Percentiles rank a stretch among this genome's conserved stretches.
These are phyloP conservation scores for Chalcosyrphus nemorum DNA, from an alignment of 2,888 invertebrate species.

Conservation along the genomic window DNA sequence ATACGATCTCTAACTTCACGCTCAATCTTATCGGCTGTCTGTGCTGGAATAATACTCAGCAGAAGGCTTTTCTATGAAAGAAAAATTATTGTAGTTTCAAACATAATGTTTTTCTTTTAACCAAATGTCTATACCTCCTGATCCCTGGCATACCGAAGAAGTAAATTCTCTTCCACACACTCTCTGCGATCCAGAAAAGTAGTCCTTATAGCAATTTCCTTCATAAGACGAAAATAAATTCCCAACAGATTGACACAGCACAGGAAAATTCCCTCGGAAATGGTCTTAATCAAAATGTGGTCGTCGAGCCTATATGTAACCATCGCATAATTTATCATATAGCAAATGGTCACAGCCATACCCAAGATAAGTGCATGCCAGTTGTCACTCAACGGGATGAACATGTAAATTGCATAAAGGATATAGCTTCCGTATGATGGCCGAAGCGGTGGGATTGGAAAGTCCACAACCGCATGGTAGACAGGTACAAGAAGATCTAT, in stretches of 20 bases:
- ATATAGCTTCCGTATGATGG: slow-evolving; percentile 89
- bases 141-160: slow-evolving; percentile 91
- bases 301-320: slow-evolving; percentile 83
- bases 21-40: slow-evolving; percentile 87
- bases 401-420: slow-evolving; percentile 91
- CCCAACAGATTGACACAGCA: slow-evolving; percentile 91
- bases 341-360: slow-evolving; percentile 85
- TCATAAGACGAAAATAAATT: slow-evolving; percentile 93
- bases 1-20: slow-evolving; percentile 85
- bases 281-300: slow-evolving; percentile 81
- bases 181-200: slow-evolving; percentile 94
- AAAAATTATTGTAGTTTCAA: slow-evolving; percentile 4
- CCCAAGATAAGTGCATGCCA: slow-evolving; percentile 88
- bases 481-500: slow-evolving; percentile 87
- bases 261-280: slow-evolving; percentile 84
- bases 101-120: not conserved
- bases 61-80: slow-evolving; percentile 90
- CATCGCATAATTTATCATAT: slow-evolving; percentile 85
- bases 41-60: slow-evolving; percentile 92
- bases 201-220: slow-evolving; percentile 92
- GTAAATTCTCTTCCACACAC: slow-evolving; percentile 92
- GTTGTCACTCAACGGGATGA: slow-evolving; percentile 90
- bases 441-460: slow-evolving; percentile 82
- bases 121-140: slow-evolving; percentile 86
- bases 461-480: slow-evolving; percentile 84